Conservation (phyloP, 2,888 invertebrate genomes). For the Eristalis pertinax region DNA sequence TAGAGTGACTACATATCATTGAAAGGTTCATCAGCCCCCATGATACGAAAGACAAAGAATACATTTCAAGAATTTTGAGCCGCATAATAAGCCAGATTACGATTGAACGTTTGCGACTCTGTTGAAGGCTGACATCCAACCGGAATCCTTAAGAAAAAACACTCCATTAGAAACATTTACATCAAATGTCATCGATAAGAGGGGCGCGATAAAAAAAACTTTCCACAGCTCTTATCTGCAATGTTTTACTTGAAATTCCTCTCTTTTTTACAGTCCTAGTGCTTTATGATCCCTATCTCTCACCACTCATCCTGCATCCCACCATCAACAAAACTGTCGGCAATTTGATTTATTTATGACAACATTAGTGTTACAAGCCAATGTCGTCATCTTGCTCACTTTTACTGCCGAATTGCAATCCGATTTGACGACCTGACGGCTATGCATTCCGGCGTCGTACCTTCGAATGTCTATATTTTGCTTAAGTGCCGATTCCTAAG, state of each 20-base stretch:
- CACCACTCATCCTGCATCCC: slow-evolving; percentile 30
- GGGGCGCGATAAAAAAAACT: not conserved
- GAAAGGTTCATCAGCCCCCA: too few relatives aligned
- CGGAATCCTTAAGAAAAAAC: not conserved
- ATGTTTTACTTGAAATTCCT: slow-evolving; percentile 6
- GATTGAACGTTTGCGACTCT: too few relatives aligned
- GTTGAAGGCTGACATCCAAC: too few relatives aligned
- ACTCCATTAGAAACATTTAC: slow-evolving; percentile 26
- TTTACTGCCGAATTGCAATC: slow-evolving; percentile 58
- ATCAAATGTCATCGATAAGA: not conserved
- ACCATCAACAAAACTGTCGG: slow-evolving; percentile 23
- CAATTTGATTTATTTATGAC: slow-evolving; percentile 69
- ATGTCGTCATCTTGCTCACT: not conserved
- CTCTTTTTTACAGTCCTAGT: slow-evolving; percentile 1
- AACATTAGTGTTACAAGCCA: slow-evolving; percentile 45
- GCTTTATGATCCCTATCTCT: slow-evolving; percentile 23
- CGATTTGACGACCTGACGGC: slow-evolving; percentile 29
- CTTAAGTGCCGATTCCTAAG: slow-evolving; percentile 52
- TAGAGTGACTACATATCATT: too few relatives aligned
- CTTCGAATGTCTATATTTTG: slow-evolving; percentile 66
- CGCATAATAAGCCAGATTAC: too few relatives aligned
- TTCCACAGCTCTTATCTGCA: slow-evolving; percentile 25
- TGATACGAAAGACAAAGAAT: too few relatives aligned
- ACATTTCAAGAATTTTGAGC: too few relatives aligned
- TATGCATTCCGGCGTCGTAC: slow-evolving; percentile 14